These are phyloP conservation scores for Emys orbicularis DNA, from an alignment of 2,797 vertebrate species.

Conservation along the genomic window DNA sequence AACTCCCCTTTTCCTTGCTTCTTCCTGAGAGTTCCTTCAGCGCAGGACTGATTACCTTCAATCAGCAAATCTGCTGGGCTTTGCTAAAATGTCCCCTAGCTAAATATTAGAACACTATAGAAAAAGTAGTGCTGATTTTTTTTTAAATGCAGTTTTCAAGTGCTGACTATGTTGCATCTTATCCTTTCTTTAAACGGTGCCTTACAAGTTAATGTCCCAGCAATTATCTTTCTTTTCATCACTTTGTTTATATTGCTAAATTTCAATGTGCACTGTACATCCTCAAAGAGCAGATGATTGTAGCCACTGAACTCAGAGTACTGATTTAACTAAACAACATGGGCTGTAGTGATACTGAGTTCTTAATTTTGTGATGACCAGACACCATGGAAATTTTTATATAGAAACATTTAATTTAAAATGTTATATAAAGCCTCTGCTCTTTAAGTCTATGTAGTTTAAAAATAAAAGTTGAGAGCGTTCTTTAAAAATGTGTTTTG, in stretches of 20 bases:
- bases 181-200: constrained; percentile 21
- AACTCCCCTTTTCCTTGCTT: constrained; percentile 58
- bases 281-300: constrained; percentile 11
- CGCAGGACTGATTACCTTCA: constrained; percentile 16
- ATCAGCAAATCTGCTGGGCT: constrained; percentile 62
- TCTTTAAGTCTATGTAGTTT: not conserved
- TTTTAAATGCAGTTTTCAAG: not conserved
- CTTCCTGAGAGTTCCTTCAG: constrained; percentile 62
- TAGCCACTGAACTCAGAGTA: not conserved
- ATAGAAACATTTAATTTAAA: not conserved
- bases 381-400: not conserved
- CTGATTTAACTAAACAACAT: constrained; percentile 7
- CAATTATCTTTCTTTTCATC: constrained; percentile 67
- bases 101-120: constrained; percentile 64
- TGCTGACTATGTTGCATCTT: constrained; percentile 73
- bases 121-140: constrained; percentile 26
- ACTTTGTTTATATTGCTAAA: constrained; percentile 7
- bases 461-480: not conserved
- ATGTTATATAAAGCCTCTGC: not conserved
- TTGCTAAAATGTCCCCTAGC: constrained; percentile 65
- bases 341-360: not conserved
- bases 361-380: not conserved
- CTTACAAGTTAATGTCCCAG: constrained; percentile 4
- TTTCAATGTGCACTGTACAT: not conserved
- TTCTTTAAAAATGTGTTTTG: not conserved